Evolutionary conservation across 1,140 invertebrate genomes (phyloP).

Genomic region (Euwallacea similis): DNA sequence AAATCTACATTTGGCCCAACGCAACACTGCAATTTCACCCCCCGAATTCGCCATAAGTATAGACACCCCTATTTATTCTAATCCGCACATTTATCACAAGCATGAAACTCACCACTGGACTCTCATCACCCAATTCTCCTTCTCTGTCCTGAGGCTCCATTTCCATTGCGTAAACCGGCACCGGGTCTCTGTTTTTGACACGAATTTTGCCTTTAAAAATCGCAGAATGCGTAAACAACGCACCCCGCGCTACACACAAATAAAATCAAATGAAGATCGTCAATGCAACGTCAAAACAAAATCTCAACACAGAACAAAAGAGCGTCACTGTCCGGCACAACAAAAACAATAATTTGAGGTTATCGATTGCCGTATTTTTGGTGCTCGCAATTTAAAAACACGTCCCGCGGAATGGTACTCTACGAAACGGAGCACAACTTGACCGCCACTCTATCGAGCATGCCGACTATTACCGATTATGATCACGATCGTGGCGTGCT

Average conservation of each 20-base stretch:
- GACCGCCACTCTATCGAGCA: conserved; percentile 22
- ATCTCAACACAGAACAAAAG: conserved; percentile 3
- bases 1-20: too few species aligned
- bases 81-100: too few species aligned
- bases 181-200: conserved; percentile 85
- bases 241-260: conserved; percentile 45
- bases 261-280: neutral
- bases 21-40: too few species aligned
- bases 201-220: conserved; percentile 77
- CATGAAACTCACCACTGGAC: conserved; percentile 58
- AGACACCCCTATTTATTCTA: too few species aligned
- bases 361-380: too few species aligned
- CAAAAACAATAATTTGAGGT: neutral
- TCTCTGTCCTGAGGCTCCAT: conserved; percentile 78
- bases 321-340: conserved; percentile 7
- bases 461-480: conserved; percentile 15
- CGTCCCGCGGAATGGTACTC: too few species aligned
- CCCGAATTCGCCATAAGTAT: too few species aligned
- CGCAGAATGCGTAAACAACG: conserved; percentile 49
- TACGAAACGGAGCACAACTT: conserved; percentile 16
- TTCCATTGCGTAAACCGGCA: conserved; percentile 82
- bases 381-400: too few species aligned
- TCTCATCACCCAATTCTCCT: conserved; percentile 67
- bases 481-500: neutral
- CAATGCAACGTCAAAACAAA: neutral